Conservation (phyloP, 92 coral and sea anemone species). For the Palythoa grandiflora region DNA sequence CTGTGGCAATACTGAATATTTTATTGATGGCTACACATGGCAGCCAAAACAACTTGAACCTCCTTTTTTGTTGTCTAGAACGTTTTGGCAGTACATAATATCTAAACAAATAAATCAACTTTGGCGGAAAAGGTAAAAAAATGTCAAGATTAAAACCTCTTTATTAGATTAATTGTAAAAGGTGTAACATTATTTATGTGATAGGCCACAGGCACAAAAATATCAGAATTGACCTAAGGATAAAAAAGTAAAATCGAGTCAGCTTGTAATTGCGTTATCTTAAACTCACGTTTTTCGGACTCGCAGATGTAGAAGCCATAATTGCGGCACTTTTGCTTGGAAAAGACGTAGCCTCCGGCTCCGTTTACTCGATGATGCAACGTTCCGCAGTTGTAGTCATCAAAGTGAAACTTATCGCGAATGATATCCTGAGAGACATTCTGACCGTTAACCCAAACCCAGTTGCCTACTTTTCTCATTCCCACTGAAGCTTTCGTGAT, state of each 20-base stretch:
- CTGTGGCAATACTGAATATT: too few relatives aligned
- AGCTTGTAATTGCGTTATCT: background rate
- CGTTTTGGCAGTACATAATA: too few relatives aligned
- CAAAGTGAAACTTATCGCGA: background rate
- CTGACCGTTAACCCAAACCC: conserved; percentile 50
- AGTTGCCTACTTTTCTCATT: conserved; percentile 53
- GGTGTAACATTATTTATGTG: too few relatives aligned
- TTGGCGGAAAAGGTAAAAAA: too few relatives aligned
- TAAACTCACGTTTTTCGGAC: conserved; percentile 20
- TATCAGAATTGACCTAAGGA: too few relatives aligned
- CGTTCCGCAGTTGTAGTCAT: conserved; percentile 20
- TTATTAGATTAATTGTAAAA: too few relatives aligned
- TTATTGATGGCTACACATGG: too few relatives aligned
- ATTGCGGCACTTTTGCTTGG: background rate
- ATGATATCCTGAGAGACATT: conserved; percentile 5
- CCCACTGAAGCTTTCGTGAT: conserved; percentile 38
- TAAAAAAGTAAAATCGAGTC: background rate
- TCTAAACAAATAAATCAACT: too few relatives aligned
- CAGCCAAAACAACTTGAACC: too few relatives aligned
- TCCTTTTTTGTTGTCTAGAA: too few relatives aligned
- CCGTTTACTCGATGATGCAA: conserved; percentile 1
- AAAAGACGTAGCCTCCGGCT: background rate
- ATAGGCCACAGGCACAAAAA: too few relatives aligned
- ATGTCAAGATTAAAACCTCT: too few relatives aligned
- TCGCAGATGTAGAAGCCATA: conserved; percentile 20